These are phyloP conservation scores for Thecocarcelia acutangulata DNA, from an alignment of 2,888 invertebrate species.

Conservation along the genomic window DNA sequence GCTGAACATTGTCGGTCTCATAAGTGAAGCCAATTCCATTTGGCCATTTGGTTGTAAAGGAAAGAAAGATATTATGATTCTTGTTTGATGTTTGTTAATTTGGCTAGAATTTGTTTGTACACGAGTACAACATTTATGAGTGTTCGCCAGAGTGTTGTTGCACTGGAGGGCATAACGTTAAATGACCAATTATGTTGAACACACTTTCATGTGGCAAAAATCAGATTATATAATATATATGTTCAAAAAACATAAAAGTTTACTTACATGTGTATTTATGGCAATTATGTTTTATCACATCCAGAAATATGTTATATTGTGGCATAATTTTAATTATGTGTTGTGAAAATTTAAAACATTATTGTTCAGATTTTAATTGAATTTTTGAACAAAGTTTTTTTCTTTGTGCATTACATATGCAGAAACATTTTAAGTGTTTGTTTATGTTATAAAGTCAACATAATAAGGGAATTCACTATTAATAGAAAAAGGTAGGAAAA, in stretches of 20 bases:
- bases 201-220: conserved; percentile 1
- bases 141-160: conserved; percentile 9
- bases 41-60: conserved; percentile 11
- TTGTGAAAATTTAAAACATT: conserved; percentile 47
- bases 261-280: conserved; percentile 20
- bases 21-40: conserved; percentile 18
- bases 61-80: background rate
- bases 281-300: conserved; percentile 46
- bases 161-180: conserved; percentile 16
- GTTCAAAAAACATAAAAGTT: background rate
- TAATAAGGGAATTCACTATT: too few relatives aligned
- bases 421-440: background rate
- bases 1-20: background rate
- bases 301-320: background rate
- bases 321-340: conserved; percentile 7
- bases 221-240: background rate
- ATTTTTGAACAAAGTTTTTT: conserved; percentile 40
- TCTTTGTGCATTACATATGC: background rate
- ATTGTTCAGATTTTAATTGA: conserved; percentile 39
- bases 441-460: background rate
- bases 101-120: conserved; percentile 6
- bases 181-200: conserved; percentile 45
- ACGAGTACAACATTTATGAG: background rate
- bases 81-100: conserved; percentile 40
- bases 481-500: too few relatives aligned